A percentile compares a stretch with the other conserved stretches of the same genome.
Conservation (phyloP, 2,888 invertebrate species). For the Limnephilus rhombicus region DNA sequence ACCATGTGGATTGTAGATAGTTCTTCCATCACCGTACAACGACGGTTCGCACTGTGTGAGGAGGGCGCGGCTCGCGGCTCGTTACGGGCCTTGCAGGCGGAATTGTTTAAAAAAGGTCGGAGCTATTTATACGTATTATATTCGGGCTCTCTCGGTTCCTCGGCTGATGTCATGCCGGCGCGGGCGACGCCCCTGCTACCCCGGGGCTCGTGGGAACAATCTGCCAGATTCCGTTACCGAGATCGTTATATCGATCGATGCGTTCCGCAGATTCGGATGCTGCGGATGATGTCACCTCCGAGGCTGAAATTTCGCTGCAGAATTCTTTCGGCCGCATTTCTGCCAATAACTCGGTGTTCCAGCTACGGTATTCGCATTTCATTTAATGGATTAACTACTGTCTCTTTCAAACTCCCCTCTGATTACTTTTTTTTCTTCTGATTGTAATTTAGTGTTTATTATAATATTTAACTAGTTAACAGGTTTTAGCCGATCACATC, state of each 20-base stretch:
- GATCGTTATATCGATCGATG: constrained; percentile 58
- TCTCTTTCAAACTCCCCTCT: background rate
- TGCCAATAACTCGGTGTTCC: background rate
- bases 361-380: background rate
- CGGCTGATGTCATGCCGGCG: constrained; percentile 62
- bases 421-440: background rate
- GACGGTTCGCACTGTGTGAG: background rate
- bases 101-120: constrained; percentile 55
- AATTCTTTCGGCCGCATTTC: background rate
- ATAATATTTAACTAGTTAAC: no score
- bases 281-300: constrained; percentile 55
- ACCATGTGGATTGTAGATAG: background rate
- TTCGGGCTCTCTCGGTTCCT: background rate
- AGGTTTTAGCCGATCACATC: no score
- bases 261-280: constrained; percentile 52
- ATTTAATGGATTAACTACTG: background rate
- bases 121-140: constrained; percentile 31
- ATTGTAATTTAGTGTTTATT: no score
- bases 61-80: constrained; percentile 53
- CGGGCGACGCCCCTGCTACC: constrained; percentile 61
- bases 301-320: background rate
- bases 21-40: background rate
- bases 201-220: constrained; percentile 58
- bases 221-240: constrained; percentile 50
- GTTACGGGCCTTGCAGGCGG: constrained; percentile 8